Percentiles rank a stretch among this genome's conserved stretches.
Evolutionary conservation across 2,888 invertebrate species (phyloP).

Genomic region (Cancer borealis): DNA sequence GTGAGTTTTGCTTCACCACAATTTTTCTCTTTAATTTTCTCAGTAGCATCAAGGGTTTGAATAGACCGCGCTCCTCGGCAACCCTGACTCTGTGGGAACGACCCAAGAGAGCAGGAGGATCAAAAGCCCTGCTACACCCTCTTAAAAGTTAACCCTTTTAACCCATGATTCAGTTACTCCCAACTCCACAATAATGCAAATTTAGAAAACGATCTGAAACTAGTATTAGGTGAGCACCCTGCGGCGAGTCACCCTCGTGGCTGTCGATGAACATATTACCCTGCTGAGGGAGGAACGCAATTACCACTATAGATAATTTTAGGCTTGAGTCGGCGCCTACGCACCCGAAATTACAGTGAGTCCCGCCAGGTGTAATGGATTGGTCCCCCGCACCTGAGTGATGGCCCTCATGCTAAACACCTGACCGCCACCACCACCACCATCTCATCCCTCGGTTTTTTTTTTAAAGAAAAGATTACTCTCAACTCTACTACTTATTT

Average conservation of each 20-base stretch:
- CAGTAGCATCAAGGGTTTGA: background rate
- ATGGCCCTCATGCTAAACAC: constrained; percentile 39
- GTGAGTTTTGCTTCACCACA: background rate
- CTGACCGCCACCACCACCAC: background rate
- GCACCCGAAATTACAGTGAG: constrained; percentile 37
- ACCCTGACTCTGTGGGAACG: background rate
- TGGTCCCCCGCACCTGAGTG: constrained; percentile 33
- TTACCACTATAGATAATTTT: constrained; percentile 17
- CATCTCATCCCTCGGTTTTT: background rate
- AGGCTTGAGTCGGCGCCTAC: constrained; percentile 52
- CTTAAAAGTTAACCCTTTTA: background rate
- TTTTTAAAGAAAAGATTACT: background rate
- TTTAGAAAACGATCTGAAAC: background rate
- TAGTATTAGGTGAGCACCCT: background rate
- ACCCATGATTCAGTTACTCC: background rate
- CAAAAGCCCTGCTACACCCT: background rate
- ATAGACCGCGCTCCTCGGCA: background rate
- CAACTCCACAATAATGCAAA: background rate
- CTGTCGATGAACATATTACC: constrained; percentile 15
- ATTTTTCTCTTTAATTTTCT: background rate
- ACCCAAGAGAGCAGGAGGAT: background rate
- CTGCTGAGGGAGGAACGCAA: background rate
- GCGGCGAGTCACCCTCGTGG: background rate
- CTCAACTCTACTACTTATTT: background rate
- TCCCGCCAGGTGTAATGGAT: constrained; percentile 9